phyloP scores from a whole-genome alignment of 2,113 vertebrate species.

The Pelobates fuscus region DNA sequence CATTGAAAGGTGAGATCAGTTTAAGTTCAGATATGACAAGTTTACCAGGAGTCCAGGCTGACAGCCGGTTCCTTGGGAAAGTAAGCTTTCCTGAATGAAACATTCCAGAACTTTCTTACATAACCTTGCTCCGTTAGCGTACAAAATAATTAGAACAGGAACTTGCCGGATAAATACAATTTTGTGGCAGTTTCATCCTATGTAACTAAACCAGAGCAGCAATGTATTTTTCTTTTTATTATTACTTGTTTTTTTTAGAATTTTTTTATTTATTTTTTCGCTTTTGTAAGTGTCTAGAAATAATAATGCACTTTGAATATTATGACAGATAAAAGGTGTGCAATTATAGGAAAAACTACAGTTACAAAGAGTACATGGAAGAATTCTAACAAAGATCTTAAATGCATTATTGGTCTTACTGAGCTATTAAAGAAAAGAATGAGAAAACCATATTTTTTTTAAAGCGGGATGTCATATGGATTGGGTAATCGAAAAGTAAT shows the following conservation, averaged over 20 bases:
- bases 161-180: constrained; percentile 22
- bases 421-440: not conserved
- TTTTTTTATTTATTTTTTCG: not conserved
- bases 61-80: constrained; percentile 56
- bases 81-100: constrained; percentile 55
- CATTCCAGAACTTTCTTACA: constrained; percentile 59
- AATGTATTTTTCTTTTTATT: too few species aligned
- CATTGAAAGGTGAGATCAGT: constrained; percentile 63
- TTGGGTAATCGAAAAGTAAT: not conserved
- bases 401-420: not conserved
- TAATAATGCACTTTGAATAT: not conserved
- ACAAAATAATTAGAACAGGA: constrained; percentile 36
- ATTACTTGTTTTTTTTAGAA: not conserved
- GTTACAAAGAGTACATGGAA: not conserved
- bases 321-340: not conserved
- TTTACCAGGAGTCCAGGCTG: constrained; percentile 56
- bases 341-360: not conserved
- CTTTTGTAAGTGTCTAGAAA: not conserved
- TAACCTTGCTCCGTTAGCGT: constrained; percentile 45
- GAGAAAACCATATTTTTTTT: not conserved
- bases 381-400: not conserved
- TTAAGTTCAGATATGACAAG: constrained; percentile 66
- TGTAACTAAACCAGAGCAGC: not conserved
- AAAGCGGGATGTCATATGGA: not conserved
- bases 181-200: constrained; percentile 3